Percentiles rank a stretch among this genome's conserved stretches.
phyloP scores from a whole-genome alignment of 2,797 vertebrate genomes.

The Loriculus beryllinus region DNA sequence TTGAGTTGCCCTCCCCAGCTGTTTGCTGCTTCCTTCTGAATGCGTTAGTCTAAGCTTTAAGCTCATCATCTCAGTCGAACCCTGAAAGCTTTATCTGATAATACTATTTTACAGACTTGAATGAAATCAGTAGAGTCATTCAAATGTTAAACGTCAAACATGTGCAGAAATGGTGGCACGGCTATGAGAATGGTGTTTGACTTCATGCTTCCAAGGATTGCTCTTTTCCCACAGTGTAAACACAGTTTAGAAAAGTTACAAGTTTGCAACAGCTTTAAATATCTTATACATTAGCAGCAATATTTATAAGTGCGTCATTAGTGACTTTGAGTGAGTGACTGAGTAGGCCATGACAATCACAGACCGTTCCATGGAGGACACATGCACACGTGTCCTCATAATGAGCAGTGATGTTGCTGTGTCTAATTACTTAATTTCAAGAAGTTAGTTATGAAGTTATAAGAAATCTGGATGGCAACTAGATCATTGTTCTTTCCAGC shows the following conservation, averaged over 20 bases:
- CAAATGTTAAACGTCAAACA: neutral
- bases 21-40: neutral
- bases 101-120: neutral
- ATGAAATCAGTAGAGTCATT: neutral
- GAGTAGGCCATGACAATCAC: neutral
- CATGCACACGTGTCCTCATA: neutral
- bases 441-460: neutral
- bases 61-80: neutral
- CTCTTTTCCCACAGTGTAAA: neutral
- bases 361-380: neutral
- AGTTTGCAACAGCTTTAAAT: neutral
- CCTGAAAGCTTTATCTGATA: neutral
- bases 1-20: neutral
- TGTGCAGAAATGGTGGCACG: neutral
- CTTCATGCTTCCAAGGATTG: neutral
- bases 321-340: neutral
- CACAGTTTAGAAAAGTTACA: neutral
- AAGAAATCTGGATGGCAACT: neutral
- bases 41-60: neutral
- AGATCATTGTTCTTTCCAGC: constrained; percentile 5
- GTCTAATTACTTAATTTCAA: constrained; percentile 14
- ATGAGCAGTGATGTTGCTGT: neutral
- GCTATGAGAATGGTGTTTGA: neutral
- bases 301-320: neutral
- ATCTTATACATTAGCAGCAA: neutral